Base-by-base conservation (phyloP, 1,140 invertebrate species). In the Conopomorpha cramerella region DNA sequence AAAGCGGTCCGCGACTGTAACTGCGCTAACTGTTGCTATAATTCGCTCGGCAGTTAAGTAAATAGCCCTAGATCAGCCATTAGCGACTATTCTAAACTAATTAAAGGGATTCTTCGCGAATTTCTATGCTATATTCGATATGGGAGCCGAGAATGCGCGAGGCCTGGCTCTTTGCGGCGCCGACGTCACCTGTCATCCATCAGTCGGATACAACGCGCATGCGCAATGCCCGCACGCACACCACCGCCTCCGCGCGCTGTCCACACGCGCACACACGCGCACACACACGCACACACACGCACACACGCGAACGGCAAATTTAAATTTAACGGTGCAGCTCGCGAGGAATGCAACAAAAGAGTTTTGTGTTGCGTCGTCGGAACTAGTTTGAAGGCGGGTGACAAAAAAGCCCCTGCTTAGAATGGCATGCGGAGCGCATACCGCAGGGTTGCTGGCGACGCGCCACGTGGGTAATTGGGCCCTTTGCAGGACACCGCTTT, bases 181-280 rank as follows among this genome's bases (percentile, higher is more conserved):
- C 65, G 67, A 55, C 60, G 60, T 72, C 70, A 74, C 34, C 65
- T 74, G 70, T 71, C 70, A 72, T 60, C 62, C 70, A 66, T 72
- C 70, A 68, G 67, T 72, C 70, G 45, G 53, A 44, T 59, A 55
- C 55, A 43, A 67, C 61, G 64, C 64, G 62, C 62, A 56, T 61
- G 57, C 58, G 55, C 58, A 71, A 47, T 50, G 49, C 50, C 41
- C 49, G 41, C 49, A 51, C 55, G 49, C 44, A 13, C 30, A 19
- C 42, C 28, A 37, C 12, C 39, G 32, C 52, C 43, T 52, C 41
- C 48, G 49, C 48, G 12, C 23, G 26, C 38, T n/a, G 34, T 42
- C 34, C 27, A 30, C 40, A 13, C 12, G 8, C 34, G 36, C 35
- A 32, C 13, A 26, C 42, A 29, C 39, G 14, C 39, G 32, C 52